Conservation (phyloP, 2,113 vertebrate species). For the Jaculus jaculus region DNA sequence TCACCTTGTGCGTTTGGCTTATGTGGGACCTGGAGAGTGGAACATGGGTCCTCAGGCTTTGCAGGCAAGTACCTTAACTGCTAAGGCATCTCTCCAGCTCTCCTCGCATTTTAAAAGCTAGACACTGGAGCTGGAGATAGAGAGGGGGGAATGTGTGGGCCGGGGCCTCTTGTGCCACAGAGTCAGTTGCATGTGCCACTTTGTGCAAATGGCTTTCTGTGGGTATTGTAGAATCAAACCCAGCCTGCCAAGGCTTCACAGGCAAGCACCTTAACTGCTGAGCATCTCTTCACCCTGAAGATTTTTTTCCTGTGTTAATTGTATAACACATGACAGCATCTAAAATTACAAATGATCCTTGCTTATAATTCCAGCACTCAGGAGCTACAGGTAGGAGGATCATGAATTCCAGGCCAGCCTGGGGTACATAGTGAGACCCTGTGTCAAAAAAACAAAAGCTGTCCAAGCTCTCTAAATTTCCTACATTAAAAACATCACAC, state of each 20-base stretch:
- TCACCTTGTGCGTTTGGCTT: too few species aligned
- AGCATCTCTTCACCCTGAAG: not conserved
- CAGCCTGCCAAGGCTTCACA: too few species aligned
- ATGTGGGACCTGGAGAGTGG: too few species aligned
- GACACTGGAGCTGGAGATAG: not conserved
- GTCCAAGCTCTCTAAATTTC: not conserved
- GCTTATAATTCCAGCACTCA: not conserved
- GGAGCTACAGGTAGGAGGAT: not conserved
- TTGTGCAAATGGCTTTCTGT: too few species aligned
- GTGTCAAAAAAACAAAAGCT: not conserved
- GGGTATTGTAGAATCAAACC: too few species aligned
- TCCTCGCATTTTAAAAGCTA: not conserved
- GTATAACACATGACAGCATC: not conserved
- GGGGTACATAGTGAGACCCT: not conserved
- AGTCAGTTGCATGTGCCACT: too few species aligned
- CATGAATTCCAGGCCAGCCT: not conserved
- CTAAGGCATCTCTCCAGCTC: not conserved
- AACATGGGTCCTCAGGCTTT: too few species aligned
- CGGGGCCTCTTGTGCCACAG: too few species aligned
- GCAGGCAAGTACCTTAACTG: too few species aligned
- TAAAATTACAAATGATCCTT: slow-evolving; percentile 15
- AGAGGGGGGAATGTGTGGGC: too few species aligned
- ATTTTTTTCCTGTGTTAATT: slow-evolving; percentile 42
- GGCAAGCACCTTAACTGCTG: too few species aligned
- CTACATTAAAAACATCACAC: not conserved